Base-by-base conservation (phyloP, 2,888 invertebrate genomes). In the Phengaris arion region DNA sequence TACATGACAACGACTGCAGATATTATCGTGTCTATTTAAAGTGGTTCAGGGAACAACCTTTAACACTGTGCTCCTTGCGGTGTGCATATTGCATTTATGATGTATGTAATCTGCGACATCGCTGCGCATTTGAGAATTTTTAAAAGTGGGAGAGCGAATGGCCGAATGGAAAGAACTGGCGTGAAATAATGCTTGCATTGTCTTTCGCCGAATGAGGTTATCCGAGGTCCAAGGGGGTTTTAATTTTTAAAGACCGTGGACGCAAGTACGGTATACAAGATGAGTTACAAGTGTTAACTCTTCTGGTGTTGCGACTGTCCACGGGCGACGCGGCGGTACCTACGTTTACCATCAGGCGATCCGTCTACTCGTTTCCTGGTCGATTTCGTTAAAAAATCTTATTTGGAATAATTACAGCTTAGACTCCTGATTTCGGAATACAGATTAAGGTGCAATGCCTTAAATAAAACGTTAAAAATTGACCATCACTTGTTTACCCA, bases 11-110 rank as follows among this genome's bases (percentile, higher is more conserved):
- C 15, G 70, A 70, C 15, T 70, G 70, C 15, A 70, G 70, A 70
- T 70, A 70, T 8, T 70, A 51, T 70, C 51, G 15, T 15, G 70
- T 70, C 51, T 70, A 70, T 70, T 70, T 70, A 48, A 51, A 70
- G 51, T 70, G 51, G 70, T 51, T 22, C 69, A 15, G 48, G 48
- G 15, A 35, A 35, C 35, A 70, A 70, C 70, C 70, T 70, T 70
- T 70, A 70, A 51, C 70, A 70, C 22, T 70, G 70, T 46, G 68
- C 15, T 69, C 69, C 48, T 51, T 22, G 59, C 22, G 8, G 57
- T 22, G 57, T 46, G 13, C 46, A 48, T 69, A 48, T 69, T 69
- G n/a, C 51, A n/a, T 69, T 69, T 22, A 35, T 64, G 13, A 64
- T 64, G 12, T 12, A 52, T 52, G 52, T 64, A 64, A 64, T 45